Evolutionary conservation across 2,113 vertebrate genomes (phyloP), one percentile per base, ranked within the genome.

Genomic region (Chionomys nivalis): DNA sequence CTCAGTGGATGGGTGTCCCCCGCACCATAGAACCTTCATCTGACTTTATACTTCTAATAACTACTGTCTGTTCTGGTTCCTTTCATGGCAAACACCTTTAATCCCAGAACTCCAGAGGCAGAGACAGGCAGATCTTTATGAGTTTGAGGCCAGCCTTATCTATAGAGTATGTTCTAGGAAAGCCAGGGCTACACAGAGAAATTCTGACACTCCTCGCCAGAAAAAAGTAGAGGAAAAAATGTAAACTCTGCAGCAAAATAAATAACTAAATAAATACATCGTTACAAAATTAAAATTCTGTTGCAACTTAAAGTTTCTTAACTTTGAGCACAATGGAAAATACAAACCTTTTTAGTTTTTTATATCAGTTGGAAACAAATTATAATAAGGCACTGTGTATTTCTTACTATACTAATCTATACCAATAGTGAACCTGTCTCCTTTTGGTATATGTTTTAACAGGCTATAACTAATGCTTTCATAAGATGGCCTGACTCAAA

Each of bases 391-490:
- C 98, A 98, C 98, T 99, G 96, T 98, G 98, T 98, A 98, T 99
- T 99, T 99, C 98, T 98, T 99, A 98, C 55, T n/a, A 17, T 55
- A 55, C 5, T 55, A 55, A n/a, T n/a, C 55, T 55, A 55, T 55
- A 55, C 14, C 5, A 97, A 98, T 99, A 99, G 99, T 99, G 99
- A 99, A 99, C 99, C 98, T 99, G 98, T 99, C 99, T 99, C 19
- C 58, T 58, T 58, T 58, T 58, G 98, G 99, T 99, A 98, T 99
- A 98, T 98, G 99, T 99, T 99, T 99, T 99, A 99, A 99, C 99
- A 99, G 99, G 98, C 99, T 99, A 99, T 99, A 99, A 99, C 99
- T 99, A 99, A 99, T 98, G 99, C 99, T 99, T 99, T 99, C 99
- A 99, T 99, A 99, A 99, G 98, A 98, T 98, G 98, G 98, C 98